Percentiles rank a stretch among this genome's conserved stretches.
Evolutionary conservation across 2,113 vertebrate species (phyloP).

Genomic region (Orientallactaga bullata): DNA sequence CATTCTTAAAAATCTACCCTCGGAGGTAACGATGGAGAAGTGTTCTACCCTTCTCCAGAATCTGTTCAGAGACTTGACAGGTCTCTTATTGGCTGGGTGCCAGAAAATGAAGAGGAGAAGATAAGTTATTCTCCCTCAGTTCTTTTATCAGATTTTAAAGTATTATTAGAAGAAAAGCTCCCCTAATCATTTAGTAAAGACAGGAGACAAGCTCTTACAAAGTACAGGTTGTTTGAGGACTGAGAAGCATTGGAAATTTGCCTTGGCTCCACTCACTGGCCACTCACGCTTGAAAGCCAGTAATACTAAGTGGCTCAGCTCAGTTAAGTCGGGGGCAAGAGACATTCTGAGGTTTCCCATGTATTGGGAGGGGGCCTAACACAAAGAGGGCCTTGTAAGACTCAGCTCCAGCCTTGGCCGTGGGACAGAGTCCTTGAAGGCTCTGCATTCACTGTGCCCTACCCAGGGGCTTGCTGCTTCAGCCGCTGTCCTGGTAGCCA

Average conservation of each 20-base stretch:
- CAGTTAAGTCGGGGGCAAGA: conserved; percentile 76
- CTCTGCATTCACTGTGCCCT: conserved; percentile 59
- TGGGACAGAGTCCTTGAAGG: conserved; percentile 71
- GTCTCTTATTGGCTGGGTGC: conserved; percentile 71
- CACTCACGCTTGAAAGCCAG: conserved; percentile 78
- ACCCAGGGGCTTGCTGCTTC: conserved; percentile 26
- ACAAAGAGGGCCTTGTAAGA: conserved; percentile 88
- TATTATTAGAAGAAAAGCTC: conserved; percentile 83
- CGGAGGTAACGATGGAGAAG: conserved; percentile 12
- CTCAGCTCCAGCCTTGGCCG: conserved; percentile 76
- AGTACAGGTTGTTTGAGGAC: conserved; percentile 83
- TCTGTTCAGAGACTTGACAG: conserved; percentile 75
- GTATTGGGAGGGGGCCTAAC: conserved; percentile 79
- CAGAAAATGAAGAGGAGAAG: conserved; percentile 78
- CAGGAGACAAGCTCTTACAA: conserved; percentile 85
- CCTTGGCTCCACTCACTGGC: conserved; percentile 79
- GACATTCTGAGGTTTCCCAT: conserved; percentile 86
- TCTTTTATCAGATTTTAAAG: conserved; percentile 84
- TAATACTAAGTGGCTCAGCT: conserved; percentile 80
- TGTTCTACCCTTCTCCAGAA: neutral
- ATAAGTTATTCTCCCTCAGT: conserved; percentile 84
- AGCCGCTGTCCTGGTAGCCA: neutral
- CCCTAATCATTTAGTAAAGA: conserved; percentile 86
- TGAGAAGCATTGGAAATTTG: conserved; percentile 83
- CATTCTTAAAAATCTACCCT: conserved; percentile 28